A percentile compares a stretch with the other conserved stretches of the same genome.
Conservation (phyloP, 2,888 invertebrate genomes). For the Cerastis leucographa region DNA sequence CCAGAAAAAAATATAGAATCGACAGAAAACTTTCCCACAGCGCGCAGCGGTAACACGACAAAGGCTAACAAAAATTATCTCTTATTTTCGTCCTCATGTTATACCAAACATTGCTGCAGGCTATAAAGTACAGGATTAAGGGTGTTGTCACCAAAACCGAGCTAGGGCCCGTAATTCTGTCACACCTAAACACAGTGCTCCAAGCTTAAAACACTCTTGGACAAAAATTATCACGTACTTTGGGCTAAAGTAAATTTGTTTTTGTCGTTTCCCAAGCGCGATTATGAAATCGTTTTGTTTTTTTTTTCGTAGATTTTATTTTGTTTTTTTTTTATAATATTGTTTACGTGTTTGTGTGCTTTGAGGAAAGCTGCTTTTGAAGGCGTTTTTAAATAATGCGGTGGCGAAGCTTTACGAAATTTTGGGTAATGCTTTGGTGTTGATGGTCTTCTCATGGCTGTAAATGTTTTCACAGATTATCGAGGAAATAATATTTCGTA, state of each 20-base stretch:
- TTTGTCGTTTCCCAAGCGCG: conserved; percentile 54
- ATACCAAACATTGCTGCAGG: conserved; percentile 59
- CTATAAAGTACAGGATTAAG: conserved; percentile 77
- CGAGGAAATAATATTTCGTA: accelerated
- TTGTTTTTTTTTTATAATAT: conserved; percentile 42
- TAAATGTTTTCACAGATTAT: background rate
- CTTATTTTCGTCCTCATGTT: conserved; percentile 5
- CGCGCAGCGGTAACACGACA: background rate
- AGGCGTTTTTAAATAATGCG: conserved; percentile 52
- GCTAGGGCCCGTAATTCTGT: conserved; percentile 74
- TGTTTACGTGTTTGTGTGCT: conserved; percentile 60
- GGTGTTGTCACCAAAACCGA: conserved; percentile 74
- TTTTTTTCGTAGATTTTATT: conserved; percentile 37
- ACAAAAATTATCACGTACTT: conserved; percentile 63
- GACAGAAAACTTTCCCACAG: background rate
- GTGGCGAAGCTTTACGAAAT: conserved; percentile 18
- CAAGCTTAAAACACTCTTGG: conserved; percentile 56
- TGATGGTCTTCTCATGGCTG: background rate
- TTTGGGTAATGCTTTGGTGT: conserved; percentile 30
- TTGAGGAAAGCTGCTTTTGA: conserved; percentile 47
- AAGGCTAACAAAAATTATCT: background rate
- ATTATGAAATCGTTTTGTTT: conserved; percentile 57
- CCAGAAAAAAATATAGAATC: no score
- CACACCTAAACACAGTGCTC: conserved; percentile 60
- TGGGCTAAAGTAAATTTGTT: conserved; percentile 61